A percentile compares a stretch with the other conserved stretches of the same genome.
phyloP scores from a whole-genome alignment of 2,888 invertebrate species.

The Harpalus rufipes region DNA sequence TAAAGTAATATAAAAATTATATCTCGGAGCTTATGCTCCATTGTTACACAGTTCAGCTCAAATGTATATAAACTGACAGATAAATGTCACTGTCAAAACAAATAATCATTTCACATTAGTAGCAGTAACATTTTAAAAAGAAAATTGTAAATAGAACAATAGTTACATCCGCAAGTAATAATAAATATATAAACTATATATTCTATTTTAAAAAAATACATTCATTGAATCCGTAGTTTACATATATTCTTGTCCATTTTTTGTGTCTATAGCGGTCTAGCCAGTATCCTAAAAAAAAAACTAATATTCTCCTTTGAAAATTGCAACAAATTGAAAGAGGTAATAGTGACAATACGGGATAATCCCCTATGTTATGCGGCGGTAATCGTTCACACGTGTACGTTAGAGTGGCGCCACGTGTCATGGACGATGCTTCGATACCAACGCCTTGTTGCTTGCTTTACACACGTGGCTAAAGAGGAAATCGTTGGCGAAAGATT shows the following conservation, averaged over 20 bases:
- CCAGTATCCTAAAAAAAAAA: not conserved
- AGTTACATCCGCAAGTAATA: too few relatives aligned
- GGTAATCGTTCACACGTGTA: conserved; percentile 55
- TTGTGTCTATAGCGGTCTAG: not conserved
- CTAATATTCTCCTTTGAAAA: not conserved
- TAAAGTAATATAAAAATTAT: too few relatives aligned
- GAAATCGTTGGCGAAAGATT: not conserved
- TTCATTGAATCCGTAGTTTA: too few relatives aligned
- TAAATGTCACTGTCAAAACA: too few relatives aligned
- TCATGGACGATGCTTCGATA: not conserved
- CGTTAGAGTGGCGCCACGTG: conserved; percentile 32
- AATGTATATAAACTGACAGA: too few relatives aligned
- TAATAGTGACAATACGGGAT: conserved; percentile 3
- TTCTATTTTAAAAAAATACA: too few relatives aligned
- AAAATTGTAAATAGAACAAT: too few relatives aligned
- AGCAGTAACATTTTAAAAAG: too few relatives aligned
- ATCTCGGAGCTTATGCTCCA: too few relatives aligned
- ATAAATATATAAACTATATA: too few relatives aligned
- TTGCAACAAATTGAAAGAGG: not conserved
- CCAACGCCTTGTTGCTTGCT: not conserved
- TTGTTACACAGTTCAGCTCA: too few relatives aligned
- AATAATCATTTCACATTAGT: too few relatives aligned
- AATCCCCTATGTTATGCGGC: conserved; percentile 33
- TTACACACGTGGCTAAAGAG: not conserved
- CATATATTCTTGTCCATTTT: not conserved